Conservation (phyloP, 2,797 vertebrate genomes). For the Silurus aristotelis region DNA sequence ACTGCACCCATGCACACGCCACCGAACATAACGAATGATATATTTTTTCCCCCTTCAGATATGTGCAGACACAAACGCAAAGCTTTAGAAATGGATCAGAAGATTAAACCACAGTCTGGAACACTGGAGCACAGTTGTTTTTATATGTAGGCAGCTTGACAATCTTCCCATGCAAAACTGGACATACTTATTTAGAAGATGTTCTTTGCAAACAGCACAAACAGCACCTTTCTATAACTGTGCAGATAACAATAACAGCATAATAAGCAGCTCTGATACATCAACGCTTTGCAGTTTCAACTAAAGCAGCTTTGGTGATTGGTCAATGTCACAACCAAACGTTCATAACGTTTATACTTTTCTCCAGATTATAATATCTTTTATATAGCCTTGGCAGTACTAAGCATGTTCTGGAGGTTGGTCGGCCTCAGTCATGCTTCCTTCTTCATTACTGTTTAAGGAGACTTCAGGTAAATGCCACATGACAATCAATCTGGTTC, state of each 20-base stretch:
- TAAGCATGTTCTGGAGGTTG: slow-evolving; percentile 79
- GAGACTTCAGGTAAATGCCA: background rate
- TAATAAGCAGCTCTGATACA: slow-evolving; percentile 10
- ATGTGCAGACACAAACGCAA: slow-evolving; percentile 1
- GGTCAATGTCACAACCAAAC: slow-evolving; percentile 15
- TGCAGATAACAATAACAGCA: slow-evolving; percentile 9
- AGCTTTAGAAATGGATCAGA: slow-evolving; percentile 15
- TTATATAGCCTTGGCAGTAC: slow-evolving; percentile 1
- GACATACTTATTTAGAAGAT: slow-evolving; percentile 10
- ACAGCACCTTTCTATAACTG: background rate
- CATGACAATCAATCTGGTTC: slow-evolving; percentile 24
- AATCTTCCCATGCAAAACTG: slow-evolving; percentile 33
- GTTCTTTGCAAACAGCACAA: slow-evolving; percentile 19
- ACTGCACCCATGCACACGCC: background rate
- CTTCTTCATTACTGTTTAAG: background rate
- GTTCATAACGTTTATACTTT: background rate
- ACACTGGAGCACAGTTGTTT: slow-evolving; percentile 16
- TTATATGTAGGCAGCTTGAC: slow-evolving; percentile 2
- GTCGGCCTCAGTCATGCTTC: slow-evolving; percentile 79
- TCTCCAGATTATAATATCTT: slow-evolving; percentile 2
- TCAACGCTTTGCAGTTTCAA: background rate
- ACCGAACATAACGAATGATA: background rate
- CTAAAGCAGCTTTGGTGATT: slow-evolving; percentile 5
- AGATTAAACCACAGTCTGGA: slow-evolving; percentile 1
- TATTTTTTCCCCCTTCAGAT: background rate